Conservation (phyloP, 2,888 invertebrate species). For the Sminthurides aquaticus region DNA sequence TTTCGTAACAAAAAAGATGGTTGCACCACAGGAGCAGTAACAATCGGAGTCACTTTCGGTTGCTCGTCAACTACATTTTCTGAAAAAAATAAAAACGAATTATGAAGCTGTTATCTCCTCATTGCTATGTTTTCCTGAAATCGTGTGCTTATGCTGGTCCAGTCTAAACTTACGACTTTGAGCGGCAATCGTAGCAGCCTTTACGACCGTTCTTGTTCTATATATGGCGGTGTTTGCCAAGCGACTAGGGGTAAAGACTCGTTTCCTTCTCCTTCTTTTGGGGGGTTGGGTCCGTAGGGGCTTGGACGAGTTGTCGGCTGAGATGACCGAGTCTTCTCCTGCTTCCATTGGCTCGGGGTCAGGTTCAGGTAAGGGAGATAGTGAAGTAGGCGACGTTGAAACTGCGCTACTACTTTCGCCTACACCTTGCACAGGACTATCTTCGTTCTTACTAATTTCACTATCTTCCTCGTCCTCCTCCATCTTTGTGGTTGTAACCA, state of each 20-base stretch:
- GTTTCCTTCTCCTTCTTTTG: slow-evolving; percentile 19
- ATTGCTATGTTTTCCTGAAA: too few species aligned
- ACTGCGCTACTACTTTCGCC: background rate
- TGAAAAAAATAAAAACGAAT: slow-evolving; percentile 7
- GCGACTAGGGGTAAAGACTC: slow-evolving; percentile 23
- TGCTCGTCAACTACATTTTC: too few species aligned
- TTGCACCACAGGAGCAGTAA: background rate
- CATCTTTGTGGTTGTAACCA: slow-evolving; percentile 7
- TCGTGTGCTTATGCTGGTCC: too few species aligned
- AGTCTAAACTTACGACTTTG: slow-evolving; percentile 31
- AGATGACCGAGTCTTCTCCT: background rate
- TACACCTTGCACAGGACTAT: background rate
- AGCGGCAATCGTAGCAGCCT: slow-evolving; percentile 36
- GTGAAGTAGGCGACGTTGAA: background rate
- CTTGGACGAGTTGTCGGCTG: background rate
- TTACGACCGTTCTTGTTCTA: slow-evolving; percentile 39
- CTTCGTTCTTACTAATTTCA: background rate
- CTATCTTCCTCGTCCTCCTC: background rate
- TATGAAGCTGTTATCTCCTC: too few species aligned
- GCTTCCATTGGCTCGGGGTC: background rate
- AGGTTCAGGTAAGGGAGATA: slow-evolving; percentile 1
- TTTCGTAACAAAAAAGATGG: background rate
- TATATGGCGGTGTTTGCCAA: slow-evolving; percentile 32
- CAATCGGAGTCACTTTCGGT: background rate
- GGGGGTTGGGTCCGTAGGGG: background rate